Evolutionary conservation across 1,140 invertebrate species (phyloP), one percentile per base, ranked within the genome.

Genomic region (Drosophila setifemur): DNA sequence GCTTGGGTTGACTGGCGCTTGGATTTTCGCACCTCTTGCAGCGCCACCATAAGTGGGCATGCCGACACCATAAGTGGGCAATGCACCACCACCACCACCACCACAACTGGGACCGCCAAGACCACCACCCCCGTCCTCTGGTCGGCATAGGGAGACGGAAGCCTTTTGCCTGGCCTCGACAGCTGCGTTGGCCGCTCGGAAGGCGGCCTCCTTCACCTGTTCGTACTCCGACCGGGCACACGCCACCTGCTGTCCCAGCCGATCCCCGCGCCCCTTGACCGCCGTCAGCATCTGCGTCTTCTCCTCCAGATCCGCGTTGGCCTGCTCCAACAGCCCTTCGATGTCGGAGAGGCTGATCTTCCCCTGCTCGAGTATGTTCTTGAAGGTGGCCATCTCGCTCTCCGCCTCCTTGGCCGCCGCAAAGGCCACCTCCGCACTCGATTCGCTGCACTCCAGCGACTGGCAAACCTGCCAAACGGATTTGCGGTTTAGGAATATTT

Each of bases 271-370:
- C 19, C 91, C 91, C 70, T 93, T 92, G 0, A 93, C 93, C 18
- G 93, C 93, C 0, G 92, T 90, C 7, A 94, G 63, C 35, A 94
- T 90, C 58, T 93, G 92, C 18, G 91, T 92, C 66, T 94, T 94
- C 53, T 94, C 93, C 18, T 90, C 89, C 4, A 93, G 45, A 3
- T 93, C 92, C 47, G 86, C 88, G 40, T 93, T 90, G 0, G 93
- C 91, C 4, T 92, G 92, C 28, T 91, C 88, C 0, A 91, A 91
- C 0, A 91, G 91, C 29, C 92, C 92, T 40, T 93, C 92, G 0
- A 93, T 86, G 73, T 94, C 93, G 1, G 85, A 91, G 2, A 93
- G 90, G 87, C 92, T 93, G 69, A 91, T 66, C 72, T 91, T 91
- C 42, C 91, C 86, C 60, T 91, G 89, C 86, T 93, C 91, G 82